Percentiles rank a stretch among this genome's conserved stretches.
phyloP scores from a whole-genome alignment of 37 sponge, comb jelly and placozoan genomes.

The Corticium candelabrum region DNA sequence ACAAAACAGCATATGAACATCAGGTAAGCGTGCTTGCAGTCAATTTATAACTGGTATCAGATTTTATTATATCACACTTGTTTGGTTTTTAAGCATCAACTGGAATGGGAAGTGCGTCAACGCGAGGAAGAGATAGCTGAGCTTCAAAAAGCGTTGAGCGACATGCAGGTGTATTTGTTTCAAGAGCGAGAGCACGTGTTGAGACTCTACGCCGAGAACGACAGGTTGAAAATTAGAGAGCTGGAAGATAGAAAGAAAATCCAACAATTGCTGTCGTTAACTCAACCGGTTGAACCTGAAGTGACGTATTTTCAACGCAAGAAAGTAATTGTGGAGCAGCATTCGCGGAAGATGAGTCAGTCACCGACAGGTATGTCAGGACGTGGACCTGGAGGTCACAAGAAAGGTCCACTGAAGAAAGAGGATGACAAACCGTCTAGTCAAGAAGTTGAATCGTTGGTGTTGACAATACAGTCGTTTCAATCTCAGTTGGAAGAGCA shows the following conservation, averaged over 20 bases:
- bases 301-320: constrained; percentile 63
- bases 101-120: constrained; percentile 78
- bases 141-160: constrained; percentile 97
- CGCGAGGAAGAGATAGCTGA: constrained; percentile 92
- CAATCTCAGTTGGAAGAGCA: constrained; percentile 91
- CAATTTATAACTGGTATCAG: neutral
- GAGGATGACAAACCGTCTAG: neutral
- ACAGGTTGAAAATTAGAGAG: constrained; percentile 87
- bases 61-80: neutral
- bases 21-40: constrained; percentile 46
- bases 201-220: constrained; percentile 92
- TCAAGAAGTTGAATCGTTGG: constrained; percentile 11
- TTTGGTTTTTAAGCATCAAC: constrained; percentile 45
- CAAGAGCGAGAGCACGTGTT: constrained; percentile 95
- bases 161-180: constrained; percentile 96
- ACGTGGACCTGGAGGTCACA: constrained; percentile 67
- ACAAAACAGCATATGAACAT: constrained; percentile 54
- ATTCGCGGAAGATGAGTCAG: constrained; percentile 7
- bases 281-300: constrained; percentile 34
- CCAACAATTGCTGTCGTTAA: constrained; percentile 84
- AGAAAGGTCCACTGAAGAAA: neutral
- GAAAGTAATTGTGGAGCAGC: constrained; percentile 31
- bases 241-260: constrained; percentile 86
- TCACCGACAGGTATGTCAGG: too few relatives aligned
- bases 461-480: constrained; percentile 72